Evolutionary conservation across 2,888 invertebrate genomes (phyloP).

Genomic region (Cryptus armator): DNA sequence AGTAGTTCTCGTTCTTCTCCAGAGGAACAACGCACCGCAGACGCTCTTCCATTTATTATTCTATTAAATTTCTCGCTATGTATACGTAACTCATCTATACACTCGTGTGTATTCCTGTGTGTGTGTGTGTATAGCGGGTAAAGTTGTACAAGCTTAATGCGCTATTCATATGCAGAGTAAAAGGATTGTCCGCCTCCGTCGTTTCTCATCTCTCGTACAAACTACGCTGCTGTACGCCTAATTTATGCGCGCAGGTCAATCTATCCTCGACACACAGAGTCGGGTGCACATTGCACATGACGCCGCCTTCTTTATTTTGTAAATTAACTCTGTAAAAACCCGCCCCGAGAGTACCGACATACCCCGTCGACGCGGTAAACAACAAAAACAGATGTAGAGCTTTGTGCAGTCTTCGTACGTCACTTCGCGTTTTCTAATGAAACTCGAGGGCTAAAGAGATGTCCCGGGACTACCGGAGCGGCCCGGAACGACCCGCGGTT

Average conservation of each 20-base stretch:
- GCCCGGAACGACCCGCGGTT: conserved; percentile 36
- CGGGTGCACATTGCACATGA: background rate
- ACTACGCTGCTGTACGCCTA: conserved; percentile 8
- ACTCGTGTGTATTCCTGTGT: background rate
- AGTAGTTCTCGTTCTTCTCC: conserved; percentile 55
- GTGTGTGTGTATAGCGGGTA: conserved; percentile 14
- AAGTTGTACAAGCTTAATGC: conserved; percentile 58
- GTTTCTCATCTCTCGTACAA: conserved; percentile 40
- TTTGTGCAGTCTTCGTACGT: conserved; percentile 38
- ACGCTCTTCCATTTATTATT: conserved; percentile 79
- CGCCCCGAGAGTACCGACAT: background rate
- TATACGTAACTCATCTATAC: conserved; percentile 20
- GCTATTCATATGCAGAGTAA: conserved; percentile 66
- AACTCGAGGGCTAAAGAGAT: conserved; percentile 46
- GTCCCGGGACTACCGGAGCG: conserved; percentile 2
- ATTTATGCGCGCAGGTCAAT: conserved; percentile 54
- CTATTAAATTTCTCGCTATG: conserved; percentile 78
- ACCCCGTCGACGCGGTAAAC: background rate
- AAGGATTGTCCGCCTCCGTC: conserved; percentile 53
- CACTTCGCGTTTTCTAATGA: conserved; percentile 40
- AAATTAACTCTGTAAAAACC: conserved; percentile 21
- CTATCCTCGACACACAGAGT: conserved; percentile 27
- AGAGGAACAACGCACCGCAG: conserved; percentile 51
- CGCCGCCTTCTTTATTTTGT: conserved; percentile 29
- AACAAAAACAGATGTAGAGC: conserved; percentile 1